phyloP scores from a whole-genome alignment of 2,888 invertebrate species.

The Nasonovia ribisnigri region DNA sequence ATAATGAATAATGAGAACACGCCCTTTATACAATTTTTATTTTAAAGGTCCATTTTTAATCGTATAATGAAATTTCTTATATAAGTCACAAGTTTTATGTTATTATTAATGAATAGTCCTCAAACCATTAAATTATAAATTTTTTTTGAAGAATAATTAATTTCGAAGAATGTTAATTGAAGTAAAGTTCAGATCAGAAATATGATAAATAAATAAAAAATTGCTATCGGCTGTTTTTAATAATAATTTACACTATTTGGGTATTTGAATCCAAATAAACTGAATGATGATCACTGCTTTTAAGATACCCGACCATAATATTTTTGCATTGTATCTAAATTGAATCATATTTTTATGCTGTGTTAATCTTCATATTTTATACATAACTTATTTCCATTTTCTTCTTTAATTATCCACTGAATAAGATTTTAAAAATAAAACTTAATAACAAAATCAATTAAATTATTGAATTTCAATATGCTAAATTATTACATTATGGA shows the following conservation, averaged over 20 bases:
- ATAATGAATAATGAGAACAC: background rate
- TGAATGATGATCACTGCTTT: background rate
- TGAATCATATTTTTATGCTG: background rate
- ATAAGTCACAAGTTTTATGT: background rate
- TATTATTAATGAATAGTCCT: background rate
- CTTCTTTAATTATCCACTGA: background rate
- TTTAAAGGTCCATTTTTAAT: background rate
- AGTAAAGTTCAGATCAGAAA: background rate
- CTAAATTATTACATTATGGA: background rate
- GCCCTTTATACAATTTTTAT: background rate
- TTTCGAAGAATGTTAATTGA: background rate
- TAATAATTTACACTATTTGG: background rate
- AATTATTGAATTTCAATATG: background rate
- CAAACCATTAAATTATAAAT: background rate
- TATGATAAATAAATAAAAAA: background rate
- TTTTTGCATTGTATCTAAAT: background rate
- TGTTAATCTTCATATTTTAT: background rate
- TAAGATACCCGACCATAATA: background rate
- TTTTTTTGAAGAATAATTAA: background rate
- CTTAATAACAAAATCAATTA: background rate
- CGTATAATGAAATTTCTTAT: background rate
- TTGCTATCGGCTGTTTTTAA: background rate
- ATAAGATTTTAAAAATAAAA: background rate
- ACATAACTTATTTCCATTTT: background rate
- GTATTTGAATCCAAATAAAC: background rate